Evolutionary conservation across 2,113 vertebrate genomes (phyloP), one percentile per base, ranked within the genome.

Genomic region (Silurus asotus): DNA sequence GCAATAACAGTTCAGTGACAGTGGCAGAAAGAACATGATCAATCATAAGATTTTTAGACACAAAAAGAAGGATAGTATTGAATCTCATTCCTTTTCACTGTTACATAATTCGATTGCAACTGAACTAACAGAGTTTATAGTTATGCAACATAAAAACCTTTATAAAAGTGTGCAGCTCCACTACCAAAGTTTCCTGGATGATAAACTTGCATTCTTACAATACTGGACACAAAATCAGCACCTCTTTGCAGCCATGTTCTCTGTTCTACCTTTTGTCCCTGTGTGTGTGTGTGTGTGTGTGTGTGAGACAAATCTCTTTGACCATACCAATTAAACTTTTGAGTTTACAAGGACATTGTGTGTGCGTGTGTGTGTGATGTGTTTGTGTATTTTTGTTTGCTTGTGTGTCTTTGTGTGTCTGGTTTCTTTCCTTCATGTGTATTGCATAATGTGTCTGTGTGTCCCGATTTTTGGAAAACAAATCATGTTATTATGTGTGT

Each of bases 1-100:
- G 45, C 62, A 48, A 81, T 65, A 62, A 62, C n/a, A 79, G 15
- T 25, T 58, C 62, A 62, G 11, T 61, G 67, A 82, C 64, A 69
- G 58, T 23, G 45, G 15, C 11, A 77, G 64, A 70, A 74, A 81
- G 37, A 17, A 72, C 0, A 28, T 65, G 74, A 49, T 58, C 65
- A 48, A 80, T 86, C 15, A 75, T 53, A 59, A 15, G 45, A 62
- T 37, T 51, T 48, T 53, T 55, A 81, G 49, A 70, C 48, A 65
- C 48, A 58, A 45, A 45, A 67, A 55, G 23, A n/a, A 20, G 15
- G 69, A 37, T 58, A 37, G 79, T 78, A 78, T 67, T 53, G 84
- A 85, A 1, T 56, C 28, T 85, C 51, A 15, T 69, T 58, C 15
- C 58, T 67, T 72, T 17, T 61, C 17, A 59, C 4, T 62, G 64